These are phyloP conservation scores for Ptychadena robeensis DNA, from an alignment of 2,797 vertebrate genomes.

Conservation along the genomic window DNA sequence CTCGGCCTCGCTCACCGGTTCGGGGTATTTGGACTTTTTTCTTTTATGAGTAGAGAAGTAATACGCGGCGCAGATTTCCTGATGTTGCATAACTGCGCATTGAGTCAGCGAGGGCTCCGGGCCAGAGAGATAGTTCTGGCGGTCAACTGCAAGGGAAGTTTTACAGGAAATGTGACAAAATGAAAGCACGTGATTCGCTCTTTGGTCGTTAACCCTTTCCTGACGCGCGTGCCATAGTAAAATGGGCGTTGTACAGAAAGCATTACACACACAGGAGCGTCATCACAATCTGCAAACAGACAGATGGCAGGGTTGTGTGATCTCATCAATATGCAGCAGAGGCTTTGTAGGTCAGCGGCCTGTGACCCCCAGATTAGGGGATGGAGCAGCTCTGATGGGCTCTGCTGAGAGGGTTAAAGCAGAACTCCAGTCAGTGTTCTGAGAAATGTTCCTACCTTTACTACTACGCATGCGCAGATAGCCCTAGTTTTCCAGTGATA, in stretches of 20 bases:
- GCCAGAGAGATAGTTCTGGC: constrained; percentile 20
- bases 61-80: not conserved
- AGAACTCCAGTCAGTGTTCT: too few species aligned
- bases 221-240: not conserved
- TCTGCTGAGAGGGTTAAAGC: too few species aligned
- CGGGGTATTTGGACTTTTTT: not conserved
- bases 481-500: too few species aligned
- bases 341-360: too few species aligned
- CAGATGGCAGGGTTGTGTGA: too few species aligned
- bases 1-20: not conserved
- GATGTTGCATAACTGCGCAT: constrained; percentile 31
- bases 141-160: constrained; percentile 21
- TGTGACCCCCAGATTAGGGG: too few species aligned
- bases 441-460: too few species aligned
- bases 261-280: too few species aligned
- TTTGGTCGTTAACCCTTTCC: constrained; percentile 13
- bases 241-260: not conserved
- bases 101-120: constrained; percentile 15
- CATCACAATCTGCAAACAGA: not conserved
- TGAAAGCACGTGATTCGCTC: constrained; percentile 7
- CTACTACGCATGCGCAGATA: too few species aligned
- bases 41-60: not conserved
- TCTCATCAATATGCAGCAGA: too few species aligned
- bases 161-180: constrained; percentile 41
- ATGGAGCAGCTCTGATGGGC: too few species aligned